Conservation (phyloP, 37 sponge, comb jelly and placozoan species). For the Crambe crambe region DNA sequence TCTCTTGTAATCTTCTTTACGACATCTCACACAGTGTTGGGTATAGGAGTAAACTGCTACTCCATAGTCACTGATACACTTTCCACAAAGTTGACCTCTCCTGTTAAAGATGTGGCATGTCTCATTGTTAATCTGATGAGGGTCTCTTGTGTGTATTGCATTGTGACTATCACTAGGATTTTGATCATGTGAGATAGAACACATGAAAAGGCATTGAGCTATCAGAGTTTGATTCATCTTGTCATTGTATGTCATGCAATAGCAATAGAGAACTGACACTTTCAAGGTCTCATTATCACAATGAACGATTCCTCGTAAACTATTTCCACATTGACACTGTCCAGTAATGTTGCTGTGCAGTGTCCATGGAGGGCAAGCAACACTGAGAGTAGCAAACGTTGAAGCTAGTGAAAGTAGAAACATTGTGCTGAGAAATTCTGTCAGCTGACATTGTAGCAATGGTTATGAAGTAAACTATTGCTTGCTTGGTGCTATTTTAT, state of each 20-base stretch:
- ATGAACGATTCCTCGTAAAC: background rate
- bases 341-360: background rate
- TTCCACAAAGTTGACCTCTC: conserved; percentile 9
- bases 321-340: background rate
- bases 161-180: background rate
- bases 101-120: background rate
- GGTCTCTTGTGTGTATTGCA: background rate
- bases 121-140: background rate
- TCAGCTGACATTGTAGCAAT: too few relatives aligned
- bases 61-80: background rate
- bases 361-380: conserved; percentile 1
- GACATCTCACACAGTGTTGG: conserved; percentile 6
- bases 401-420: background rate
- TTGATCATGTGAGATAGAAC: background rate
- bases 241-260: background rate
- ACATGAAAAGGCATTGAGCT: background rate
- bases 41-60: conserved; percentile 10
- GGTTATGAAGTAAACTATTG: too few relatives aligned
- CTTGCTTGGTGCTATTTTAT: too few relatives aligned
- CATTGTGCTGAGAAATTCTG: too few relatives aligned
- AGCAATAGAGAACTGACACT: background rate
- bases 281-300: background rate
- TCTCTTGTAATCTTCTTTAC: background rate
- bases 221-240: background rate
- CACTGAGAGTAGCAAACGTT: background rate